A percentile compares a stretch with the other conserved stretches of the same genome.
Conservation (phyloP, 2,888 invertebrate genomes). For the Drosophila phalerata region DNA sequence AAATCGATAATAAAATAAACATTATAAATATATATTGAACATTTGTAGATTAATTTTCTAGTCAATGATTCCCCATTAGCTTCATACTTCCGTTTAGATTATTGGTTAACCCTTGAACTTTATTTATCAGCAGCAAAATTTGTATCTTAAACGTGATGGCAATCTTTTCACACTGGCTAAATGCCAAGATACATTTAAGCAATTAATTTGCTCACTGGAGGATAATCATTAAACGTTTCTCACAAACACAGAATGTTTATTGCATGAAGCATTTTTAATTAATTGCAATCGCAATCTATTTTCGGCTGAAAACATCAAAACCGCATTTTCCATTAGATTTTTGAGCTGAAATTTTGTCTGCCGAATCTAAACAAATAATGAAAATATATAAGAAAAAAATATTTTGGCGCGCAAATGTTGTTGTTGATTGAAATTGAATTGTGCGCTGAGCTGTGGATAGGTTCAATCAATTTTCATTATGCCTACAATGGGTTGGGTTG, state of each 20-base stretch:
- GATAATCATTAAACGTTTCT: slow-evolving; percentile 34
- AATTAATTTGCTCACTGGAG: slow-evolving; percentile 28
- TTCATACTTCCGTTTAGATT: background rate
- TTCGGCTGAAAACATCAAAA: slow-evolving; percentile 54
- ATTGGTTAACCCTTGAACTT: slow-evolving; percentile 33
- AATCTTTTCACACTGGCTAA: slow-evolving; percentile 28
- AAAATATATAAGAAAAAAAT: slow-evolving; percentile 29
- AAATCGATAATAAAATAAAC: slow-evolving; percentile 11
- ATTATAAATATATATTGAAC: slow-evolving; percentile 7
- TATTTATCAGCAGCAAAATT: slow-evolving; percentile 22
- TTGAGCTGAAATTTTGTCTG: slow-evolving; percentile 7
- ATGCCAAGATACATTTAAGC: slow-evolving; percentile 31
- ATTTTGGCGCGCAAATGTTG: slow-evolving; percentile 40
- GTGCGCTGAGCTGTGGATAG: slow-evolving; percentile 52
- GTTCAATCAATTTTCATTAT: slow-evolving; percentile 77
- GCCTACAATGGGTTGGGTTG: slow-evolving; percentile 1
- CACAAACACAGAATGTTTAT: slow-evolving; percentile 63
- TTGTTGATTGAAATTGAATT: slow-evolving; percentile 50
- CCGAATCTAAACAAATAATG: slow-evolving; percentile 68
- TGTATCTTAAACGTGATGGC: slow-evolving; percentile 8
- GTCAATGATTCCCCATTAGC: slow-evolving; percentile 3
- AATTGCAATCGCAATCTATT: slow-evolving; percentile 56
- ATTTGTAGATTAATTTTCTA: background rate
- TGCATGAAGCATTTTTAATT: slow-evolving; percentile 58
- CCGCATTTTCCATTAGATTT: slow-evolving; percentile 61